These are phyloP conservation scores for Sciurus niger DNA, from an alignment of 2,113 vertebrate species.

Conservation along the genomic window DNA sequence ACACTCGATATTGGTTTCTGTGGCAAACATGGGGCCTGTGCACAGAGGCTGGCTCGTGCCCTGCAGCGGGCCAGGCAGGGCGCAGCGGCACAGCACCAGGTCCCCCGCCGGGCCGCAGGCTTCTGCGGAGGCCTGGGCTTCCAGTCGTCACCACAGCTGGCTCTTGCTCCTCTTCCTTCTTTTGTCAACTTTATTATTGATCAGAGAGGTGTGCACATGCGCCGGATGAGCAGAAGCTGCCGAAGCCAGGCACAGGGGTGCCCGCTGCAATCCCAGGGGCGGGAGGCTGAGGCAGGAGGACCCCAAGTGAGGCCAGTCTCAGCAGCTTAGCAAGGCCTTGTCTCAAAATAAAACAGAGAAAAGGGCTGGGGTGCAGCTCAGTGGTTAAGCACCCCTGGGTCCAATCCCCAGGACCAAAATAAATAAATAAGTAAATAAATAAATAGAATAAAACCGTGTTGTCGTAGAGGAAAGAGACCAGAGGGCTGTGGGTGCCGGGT, in stretches of 20 bases:
- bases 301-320: too few species aligned
- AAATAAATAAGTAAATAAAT: background rate
- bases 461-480: background rate
- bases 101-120: fast-evolving
- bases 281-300: too few species aligned
- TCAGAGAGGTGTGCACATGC: background rate
- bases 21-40: background rate
- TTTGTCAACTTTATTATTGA: background rate
- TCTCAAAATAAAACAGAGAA: too few species aligned
- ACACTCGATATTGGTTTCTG: background rate
- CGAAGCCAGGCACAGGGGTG: too few species aligned
- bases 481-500: background rate
- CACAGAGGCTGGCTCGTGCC: fast-evolving
- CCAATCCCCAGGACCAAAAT: too few species aligned
- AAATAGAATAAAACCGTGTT: background rate
- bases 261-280: too few species aligned
- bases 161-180: background rate
- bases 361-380: too few species aligned
- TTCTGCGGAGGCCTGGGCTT: fast-evolving
- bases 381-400: too few species aligned
- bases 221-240: background rate
- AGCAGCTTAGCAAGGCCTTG: too few species aligned
- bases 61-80: background rate
- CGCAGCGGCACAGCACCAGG: fast-evolving
- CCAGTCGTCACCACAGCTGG: fast-evolving